Percentiles rank a stretch among this genome's conserved stretches.
These are phyloP conservation scores for Picathartes gymnocephalus DNA, from an alignment of 2,113 vertebrate genomes.

Conservation along the genomic window DNA sequence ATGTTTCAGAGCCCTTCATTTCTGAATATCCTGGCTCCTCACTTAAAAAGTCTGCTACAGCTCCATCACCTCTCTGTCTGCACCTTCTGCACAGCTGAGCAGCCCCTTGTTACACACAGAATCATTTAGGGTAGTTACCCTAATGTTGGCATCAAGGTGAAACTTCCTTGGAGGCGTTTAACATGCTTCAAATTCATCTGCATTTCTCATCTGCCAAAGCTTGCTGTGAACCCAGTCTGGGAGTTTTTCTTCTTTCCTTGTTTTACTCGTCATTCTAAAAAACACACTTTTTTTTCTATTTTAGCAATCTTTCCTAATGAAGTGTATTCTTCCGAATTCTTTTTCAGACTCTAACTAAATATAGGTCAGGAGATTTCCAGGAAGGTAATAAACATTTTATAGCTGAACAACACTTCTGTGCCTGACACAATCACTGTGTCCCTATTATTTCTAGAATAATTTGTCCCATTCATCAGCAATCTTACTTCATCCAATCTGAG, in stretches of 20 bases:
- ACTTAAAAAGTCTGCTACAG: neutral
- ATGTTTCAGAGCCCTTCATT: neutral
- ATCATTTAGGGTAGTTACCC: neutral
- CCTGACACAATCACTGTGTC: neutral
- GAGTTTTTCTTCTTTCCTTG: neutral
- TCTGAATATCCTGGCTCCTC: neutral
- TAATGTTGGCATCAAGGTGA: neutral
- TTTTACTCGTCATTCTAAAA: neutral
- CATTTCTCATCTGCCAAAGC: neutral
- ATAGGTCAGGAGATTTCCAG: neutral
- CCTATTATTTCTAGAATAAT: neutral
- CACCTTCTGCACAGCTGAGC: neutral
- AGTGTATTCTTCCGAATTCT: neutral
- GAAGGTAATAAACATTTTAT: neutral
- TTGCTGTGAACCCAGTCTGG: neutral
- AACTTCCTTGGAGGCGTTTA: neutral
- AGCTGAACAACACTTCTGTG: neutral
- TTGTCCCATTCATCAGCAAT: neutral
- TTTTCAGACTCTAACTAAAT: neutral
- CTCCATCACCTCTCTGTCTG: neutral
- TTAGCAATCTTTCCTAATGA: neutral
- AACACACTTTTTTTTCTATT: neutral
- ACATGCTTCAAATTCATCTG: neutral
- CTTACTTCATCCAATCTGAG: neutral
- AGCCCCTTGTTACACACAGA: neutral